Percentiles rank a stretch among this genome's conserved stretches.
Evolutionary conservation across 2,888 invertebrate species (phyloP).

Genomic region (Macaria notata): DNA sequence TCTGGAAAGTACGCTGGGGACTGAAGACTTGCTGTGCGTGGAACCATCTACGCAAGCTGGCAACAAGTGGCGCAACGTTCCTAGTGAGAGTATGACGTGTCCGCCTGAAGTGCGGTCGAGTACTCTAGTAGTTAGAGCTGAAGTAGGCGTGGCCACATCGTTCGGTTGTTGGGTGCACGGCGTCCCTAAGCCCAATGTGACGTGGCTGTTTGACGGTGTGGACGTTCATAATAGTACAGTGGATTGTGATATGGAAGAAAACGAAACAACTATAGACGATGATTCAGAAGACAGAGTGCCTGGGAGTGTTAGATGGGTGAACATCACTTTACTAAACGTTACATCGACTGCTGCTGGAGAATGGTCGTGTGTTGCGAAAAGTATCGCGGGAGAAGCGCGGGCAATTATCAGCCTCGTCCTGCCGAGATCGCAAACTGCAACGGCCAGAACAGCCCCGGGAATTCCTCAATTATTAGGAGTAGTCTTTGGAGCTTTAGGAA

Average conservation of each 20-base stretch:
- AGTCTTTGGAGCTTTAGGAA: constrained; percentile 87
- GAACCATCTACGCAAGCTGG: constrained; percentile 87
- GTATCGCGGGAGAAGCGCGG: constrained; percentile 84
- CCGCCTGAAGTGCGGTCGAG: constrained; percentile 87
- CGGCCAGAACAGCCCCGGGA: constrained; percentile 87
- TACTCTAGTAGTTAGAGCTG: constrained; percentile 85
- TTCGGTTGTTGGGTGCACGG: constrained; percentile 91
- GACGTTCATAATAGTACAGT: constrained; percentile 71
- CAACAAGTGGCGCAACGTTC: constrained; percentile 89
- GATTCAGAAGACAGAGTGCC: constrained; percentile 71
- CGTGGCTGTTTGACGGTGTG: constrained; percentile 90
- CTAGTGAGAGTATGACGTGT: constrained; percentile 90
- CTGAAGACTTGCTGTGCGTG: constrained; percentile 87
- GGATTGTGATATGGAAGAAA: constrained; percentile 75
- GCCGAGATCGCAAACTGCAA: constrained; percentile 86
- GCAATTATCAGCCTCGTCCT: constrained; percentile 83
- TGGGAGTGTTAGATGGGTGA: constrained; percentile 86
- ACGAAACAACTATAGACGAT: constrained; percentile 67
- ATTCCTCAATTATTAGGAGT: constrained; percentile 88
- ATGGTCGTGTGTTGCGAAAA: constrained; percentile 91
- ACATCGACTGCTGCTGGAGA: constrained; percentile 92
- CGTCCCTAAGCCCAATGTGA: constrained; percentile 91
- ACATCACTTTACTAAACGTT: constrained; percentile 91
- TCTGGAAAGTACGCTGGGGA: constrained; percentile 88
- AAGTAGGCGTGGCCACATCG: constrained; percentile 91